phyloP scores from a whole-genome alignment of 2,888 invertebrate genomes.

The Camptogramma bilineatum region DNA sequence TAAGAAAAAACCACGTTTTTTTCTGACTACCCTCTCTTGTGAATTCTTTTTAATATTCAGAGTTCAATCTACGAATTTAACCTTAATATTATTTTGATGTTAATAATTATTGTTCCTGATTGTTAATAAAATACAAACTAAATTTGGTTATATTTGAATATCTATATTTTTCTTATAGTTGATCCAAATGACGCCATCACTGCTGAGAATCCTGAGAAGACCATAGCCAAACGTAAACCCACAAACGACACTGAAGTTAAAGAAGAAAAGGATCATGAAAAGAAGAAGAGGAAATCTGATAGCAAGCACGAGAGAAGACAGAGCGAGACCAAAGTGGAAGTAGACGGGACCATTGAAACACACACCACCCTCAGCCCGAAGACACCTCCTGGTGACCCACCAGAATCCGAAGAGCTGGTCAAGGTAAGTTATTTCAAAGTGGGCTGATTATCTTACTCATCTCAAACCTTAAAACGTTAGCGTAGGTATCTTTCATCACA shows the following conservation, averaged over 20 bases:
- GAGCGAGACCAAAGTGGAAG: conserved; percentile 82
- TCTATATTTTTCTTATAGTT: conserved; percentile 56
- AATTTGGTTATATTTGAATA: neutral
- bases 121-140: no score
- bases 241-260: conserved; percentile 59
- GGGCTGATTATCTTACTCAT: no score
- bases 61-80: neutral
- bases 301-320: conserved; percentile 66
- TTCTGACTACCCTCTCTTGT: conserved; percentile 4
- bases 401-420: conserved; percentile 96
- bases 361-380: conserved; percentile 92
- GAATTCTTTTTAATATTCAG: neutral
- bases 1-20: conserved; percentile 45
- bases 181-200: conserved; percentile 71
- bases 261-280: conserved; percentile 48
- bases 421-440: conserved; percentile 79
- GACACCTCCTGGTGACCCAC: conserved; percentile 93
- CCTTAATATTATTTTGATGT: no score
- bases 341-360: conserved; percentile 90
- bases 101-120: no score
- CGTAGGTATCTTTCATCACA: no score
- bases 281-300: conserved; percentile 77
- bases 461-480: no score
- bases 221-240: conserved; percentile 64
- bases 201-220: conserved; percentile 51